phyloP scores from a whole-genome alignment of 2,797 vertebrate species.

The Sternarchorhynchus goeldii region DNA sequence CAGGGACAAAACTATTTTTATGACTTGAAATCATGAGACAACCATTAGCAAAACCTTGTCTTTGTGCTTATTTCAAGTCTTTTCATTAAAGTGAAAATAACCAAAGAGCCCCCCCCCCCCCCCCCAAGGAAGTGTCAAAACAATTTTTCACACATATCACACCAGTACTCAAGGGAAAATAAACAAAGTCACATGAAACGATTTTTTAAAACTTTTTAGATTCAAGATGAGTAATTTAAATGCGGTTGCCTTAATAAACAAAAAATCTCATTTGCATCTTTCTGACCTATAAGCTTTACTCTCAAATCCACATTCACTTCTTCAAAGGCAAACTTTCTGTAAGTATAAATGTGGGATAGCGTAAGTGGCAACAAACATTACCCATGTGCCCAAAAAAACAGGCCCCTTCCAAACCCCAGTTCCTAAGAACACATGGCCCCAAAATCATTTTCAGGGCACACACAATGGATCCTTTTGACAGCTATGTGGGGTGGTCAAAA shows the following conservation, averaged over 20 bases:
- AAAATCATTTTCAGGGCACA: constrained; percentile 28
- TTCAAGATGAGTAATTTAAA: too few relatives aligned
- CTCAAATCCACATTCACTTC: not conserved
- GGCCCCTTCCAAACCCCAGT: constrained; percentile 2
- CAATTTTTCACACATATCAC: constrained; percentile 33
- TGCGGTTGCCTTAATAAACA: not conserved
- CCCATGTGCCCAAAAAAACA: constrained; percentile 7
- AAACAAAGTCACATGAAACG: constrained; percentile 15
- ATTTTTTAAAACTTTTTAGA: not conserved
- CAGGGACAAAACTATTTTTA: too few relatives aligned
- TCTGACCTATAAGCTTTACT: not conserved
- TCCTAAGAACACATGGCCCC: constrained; percentile 8
- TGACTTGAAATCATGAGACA: not conserved
- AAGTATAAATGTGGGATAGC: not conserved
- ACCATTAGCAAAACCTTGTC: constrained; percentile 13
- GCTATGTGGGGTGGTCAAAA: constrained; percentile 37
- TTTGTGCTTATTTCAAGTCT: constrained; percentile 14
- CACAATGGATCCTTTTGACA: constrained; percentile 54
- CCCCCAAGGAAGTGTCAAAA: constrained; percentile 29
- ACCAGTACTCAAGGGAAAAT: constrained; percentile 13
- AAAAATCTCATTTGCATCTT: constrained; percentile 3
- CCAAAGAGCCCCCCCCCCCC: constrained; percentile 9
- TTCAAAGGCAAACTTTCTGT: constrained; percentile 8
- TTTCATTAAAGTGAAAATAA: constrained; percentile 39
- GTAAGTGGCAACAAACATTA: not conserved